A percentile compares a stretch with the other conserved stretches of the same genome.
These are phyloP conservation scores for Xestoiulus laeticollis DNA, from an alignment of 2,888 invertebrate species.

Conservation along the genomic window DNA sequence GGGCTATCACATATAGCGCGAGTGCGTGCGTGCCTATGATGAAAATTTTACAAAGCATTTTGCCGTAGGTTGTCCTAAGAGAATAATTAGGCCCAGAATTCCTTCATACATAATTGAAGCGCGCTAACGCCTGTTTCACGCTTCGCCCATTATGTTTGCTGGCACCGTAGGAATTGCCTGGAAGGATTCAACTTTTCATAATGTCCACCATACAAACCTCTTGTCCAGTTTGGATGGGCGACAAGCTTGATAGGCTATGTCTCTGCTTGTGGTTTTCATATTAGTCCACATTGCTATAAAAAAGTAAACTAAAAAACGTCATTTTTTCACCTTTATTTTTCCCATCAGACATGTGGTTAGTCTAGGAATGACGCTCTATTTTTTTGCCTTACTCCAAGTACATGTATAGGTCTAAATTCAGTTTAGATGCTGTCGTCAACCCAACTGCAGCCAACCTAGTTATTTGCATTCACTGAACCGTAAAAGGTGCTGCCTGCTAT, in stretches of 20 bases:
- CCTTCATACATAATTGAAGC: slow-evolving; percentile 47
- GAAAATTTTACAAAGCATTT: slow-evolving; percentile 46
- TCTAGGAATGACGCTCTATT: not conserved
- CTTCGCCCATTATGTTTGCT: slow-evolving; percentile 22
- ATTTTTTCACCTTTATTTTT: not conserved
- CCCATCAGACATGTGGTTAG: slow-evolving; percentile 10
- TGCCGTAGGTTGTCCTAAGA: slow-evolving; percentile 47
- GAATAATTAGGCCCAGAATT: slow-evolving; percentile 39
- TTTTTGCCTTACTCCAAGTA: not conserved
- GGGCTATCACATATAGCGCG: slow-evolving; percentile 20
- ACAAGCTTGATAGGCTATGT: not conserved
- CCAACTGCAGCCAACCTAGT: not conserved
- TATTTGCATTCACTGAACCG: not conserved
- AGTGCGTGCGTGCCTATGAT: slow-evolving; percentile 31
- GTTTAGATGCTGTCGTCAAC: not conserved
- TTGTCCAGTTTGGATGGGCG: not conserved
- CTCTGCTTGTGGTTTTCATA: not conserved
- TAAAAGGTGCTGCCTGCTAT: not conserved
- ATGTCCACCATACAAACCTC: slow-evolving; percentile 26
- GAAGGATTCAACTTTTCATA: slow-evolving; percentile 9
- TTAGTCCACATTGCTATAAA: not conserved
- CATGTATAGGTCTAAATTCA: not conserved
- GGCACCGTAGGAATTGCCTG: slow-evolving; percentile 19
- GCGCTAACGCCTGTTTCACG: slow-evolving; percentile 43
- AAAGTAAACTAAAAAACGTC: not conserved